These are phyloP conservation scores for Gandaritis pyraliata DNA, from an alignment of 2,888 invertebrate genomes.

Conservation along the genomic window DNA sequence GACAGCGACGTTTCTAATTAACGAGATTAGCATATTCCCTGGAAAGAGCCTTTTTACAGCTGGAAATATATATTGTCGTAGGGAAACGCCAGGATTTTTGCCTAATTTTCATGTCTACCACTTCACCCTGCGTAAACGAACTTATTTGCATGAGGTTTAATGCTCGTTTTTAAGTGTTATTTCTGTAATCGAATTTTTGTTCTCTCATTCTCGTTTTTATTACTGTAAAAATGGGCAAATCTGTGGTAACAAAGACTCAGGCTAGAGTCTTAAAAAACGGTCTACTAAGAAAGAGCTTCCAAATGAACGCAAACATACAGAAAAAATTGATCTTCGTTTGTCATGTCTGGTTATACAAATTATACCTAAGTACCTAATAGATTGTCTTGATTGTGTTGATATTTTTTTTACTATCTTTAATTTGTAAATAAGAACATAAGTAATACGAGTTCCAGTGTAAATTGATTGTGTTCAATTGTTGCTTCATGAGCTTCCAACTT, in stretches of 20 bases:
- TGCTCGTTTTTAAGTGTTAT: constrained; percentile 41
- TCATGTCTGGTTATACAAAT: too few species aligned
- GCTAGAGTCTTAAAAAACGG: too few species aligned
- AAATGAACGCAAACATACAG: too few species aligned
- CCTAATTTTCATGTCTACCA: constrained; percentile 60
- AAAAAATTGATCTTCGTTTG: too few species aligned
- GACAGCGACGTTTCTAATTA: constrained; percentile 78
- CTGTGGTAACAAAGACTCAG: background rate
- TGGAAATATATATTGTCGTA: constrained; percentile 53
- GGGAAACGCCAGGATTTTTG: constrained; percentile 56
- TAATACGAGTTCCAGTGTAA: too few species aligned
- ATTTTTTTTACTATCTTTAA: too few species aligned
- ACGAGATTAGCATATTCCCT: constrained; percentile 80
- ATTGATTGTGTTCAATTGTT: too few species aligned
- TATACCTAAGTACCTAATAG: too few species aligned
- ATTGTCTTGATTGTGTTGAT: too few species aligned
- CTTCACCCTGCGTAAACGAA: constrained; percentile 50
- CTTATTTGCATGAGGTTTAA: constrained; percentile 58
- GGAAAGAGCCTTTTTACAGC: constrained; percentile 61
- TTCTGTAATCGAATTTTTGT: constrained; percentile 42
- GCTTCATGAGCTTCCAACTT: too few species aligned
- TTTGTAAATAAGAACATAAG: too few species aligned
- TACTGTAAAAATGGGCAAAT: constrained; percentile 25
- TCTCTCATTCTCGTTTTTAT: constrained; percentile 29
- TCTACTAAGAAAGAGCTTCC: too few species aligned